Evolutionary conservation across 2,797 vertebrate genomes (phyloP).

Genomic region (Rhinophrynus dorsalis): DNA sequence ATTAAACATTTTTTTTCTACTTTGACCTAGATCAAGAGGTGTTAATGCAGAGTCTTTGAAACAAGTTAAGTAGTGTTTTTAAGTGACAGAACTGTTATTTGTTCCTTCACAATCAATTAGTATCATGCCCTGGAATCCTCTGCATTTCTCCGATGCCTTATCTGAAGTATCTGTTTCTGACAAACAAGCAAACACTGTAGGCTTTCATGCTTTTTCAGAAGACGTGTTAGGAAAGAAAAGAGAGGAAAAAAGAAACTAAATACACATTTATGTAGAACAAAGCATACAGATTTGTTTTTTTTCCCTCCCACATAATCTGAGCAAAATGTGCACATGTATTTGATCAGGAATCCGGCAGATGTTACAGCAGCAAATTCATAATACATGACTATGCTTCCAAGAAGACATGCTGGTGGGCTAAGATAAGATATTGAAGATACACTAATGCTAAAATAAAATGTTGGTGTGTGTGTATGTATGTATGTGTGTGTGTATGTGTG

Average conservation of each 20-base stretch:
- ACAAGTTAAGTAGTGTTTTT: constrained; percentile 63
- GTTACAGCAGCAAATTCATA: background rate
- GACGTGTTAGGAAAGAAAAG: background rate
- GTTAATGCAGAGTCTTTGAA: constrained; percentile 66
- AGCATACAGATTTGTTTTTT: constrained; percentile 31
- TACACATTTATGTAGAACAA: constrained; percentile 34
- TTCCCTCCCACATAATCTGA: constrained; percentile 6
- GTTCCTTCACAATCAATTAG: constrained; percentile 71
- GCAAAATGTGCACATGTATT: constrained; percentile 23
- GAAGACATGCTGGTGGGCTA: no score
- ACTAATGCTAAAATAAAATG: no score
- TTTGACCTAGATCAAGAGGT: constrained; percentile 65
- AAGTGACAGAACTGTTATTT: constrained; percentile 65
- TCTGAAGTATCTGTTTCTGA: constrained; percentile 36
- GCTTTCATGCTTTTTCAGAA: constrained; percentile 13
- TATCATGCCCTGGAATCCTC: constrained; percentile 49
- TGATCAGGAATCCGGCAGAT: constrained; percentile 16
- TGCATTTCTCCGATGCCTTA: constrained; percentile 27
- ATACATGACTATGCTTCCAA: background rate
- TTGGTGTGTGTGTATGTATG: no score
- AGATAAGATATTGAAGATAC: no score
- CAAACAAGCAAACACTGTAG: constrained; percentile 32
- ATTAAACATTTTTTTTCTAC: constrained; percentile 59
- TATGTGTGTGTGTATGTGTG: no score
- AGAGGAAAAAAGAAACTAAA: constrained; percentile 7